Percentiles rank a stretch among this genome's conserved stretches.
These are phyloP conservation scores for Sebastes diaconus DNA, from an alignment of 2,797 vertebrate genomes.

Conservation along the genomic window DNA sequence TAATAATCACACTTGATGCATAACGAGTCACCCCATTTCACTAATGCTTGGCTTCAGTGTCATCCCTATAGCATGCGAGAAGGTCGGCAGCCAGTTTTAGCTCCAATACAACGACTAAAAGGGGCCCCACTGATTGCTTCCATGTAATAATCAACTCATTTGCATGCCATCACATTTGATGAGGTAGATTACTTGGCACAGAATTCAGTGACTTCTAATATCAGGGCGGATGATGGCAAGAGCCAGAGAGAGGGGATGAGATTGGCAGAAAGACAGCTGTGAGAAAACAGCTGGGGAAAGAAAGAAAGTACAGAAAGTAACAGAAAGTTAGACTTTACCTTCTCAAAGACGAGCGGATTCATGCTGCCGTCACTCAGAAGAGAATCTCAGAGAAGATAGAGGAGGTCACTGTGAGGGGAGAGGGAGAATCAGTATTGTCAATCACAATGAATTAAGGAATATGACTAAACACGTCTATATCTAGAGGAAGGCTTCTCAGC, in stretches of 20 bases:
- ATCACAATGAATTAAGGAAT: neutral
- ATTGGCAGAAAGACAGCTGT: slow-evolving; percentile 36
- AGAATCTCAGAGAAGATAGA: neutral
- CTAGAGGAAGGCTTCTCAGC: neutral
- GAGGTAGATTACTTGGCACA: slow-evolving; percentile 52
- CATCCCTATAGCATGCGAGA: slow-evolving; percentile 17
- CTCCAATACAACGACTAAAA: slow-evolving; percentile 27
- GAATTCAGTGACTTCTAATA: slow-evolving; percentile 24
- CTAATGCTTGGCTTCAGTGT: slow-evolving; percentile 44
- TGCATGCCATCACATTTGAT: slow-evolving; percentile 56
- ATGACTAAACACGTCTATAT: neutral
- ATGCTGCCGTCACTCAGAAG: neutral
- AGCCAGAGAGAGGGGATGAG: slow-evolving; percentile 5
- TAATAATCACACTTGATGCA: slow-evolving; percentile 37
- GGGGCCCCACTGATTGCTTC: slow-evolving; percentile 43
- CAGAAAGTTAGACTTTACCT: slow-evolving; percentile 16
- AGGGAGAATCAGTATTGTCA: neutral
- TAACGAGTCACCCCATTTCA: slow-evolving; percentile 31
- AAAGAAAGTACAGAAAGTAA: neutral
- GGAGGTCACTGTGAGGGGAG: neutral
- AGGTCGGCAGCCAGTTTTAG: slow-evolving; percentile 33
- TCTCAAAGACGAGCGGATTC: slow-evolving; percentile 37
- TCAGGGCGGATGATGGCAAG: slow-evolving; percentile 12
- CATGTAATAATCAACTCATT: slow-evolving; percentile 52
- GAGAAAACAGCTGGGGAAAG: slow-evolving; percentile 3